Conservation (phyloP, 92 coral and sea anemone genomes). For the Palythoa grandis region DNA sequence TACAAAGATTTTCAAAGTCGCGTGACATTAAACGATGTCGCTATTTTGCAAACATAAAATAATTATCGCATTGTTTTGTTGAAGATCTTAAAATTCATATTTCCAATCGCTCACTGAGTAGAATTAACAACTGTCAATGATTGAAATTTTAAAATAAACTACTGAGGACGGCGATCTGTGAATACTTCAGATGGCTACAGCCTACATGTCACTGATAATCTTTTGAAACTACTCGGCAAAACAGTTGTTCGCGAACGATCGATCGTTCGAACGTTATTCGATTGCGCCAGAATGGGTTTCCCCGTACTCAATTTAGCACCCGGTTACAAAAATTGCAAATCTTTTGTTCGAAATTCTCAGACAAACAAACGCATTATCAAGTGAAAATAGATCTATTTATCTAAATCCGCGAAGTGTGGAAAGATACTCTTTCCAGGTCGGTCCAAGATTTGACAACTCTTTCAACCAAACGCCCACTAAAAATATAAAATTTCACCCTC, state of each 20-base stretch:
- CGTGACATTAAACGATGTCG: slow-evolving; percentile 21
- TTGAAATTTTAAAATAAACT: background rate
- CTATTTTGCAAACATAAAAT: background rate
- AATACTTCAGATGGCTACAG: background rate
- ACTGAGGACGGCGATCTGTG: background rate
- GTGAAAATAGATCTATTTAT: slow-evolving; percentile 23
- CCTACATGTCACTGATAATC: background rate
- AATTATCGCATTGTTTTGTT: background rate
- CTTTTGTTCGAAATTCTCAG: slow-evolving; percentile 9
- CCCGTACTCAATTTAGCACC: background rate
- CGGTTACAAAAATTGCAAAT: slow-evolving; percentile 1
- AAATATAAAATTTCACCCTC: background rate
- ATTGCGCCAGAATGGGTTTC: background rate
- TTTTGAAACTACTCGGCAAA: background rate
- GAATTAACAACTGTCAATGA: background rate
- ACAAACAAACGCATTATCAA: slow-evolving; percentile 31
- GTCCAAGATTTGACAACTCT: background rate
- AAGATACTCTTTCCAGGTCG: slow-evolving; percentile 18
- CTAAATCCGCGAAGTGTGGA: slow-evolving; percentile 24
- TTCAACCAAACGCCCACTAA: slow-evolving; percentile 13
- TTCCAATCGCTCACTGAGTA: background rate
- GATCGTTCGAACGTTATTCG: background rate
- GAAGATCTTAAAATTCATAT: background rate
- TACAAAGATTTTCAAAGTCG: background rate
- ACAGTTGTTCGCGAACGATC: background rate